Evolutionary conservation across 2,797 vertebrate genomes (phyloP), one percentile per base, ranked within the genome.

Genomic region (Enteromius anoplus): DNA sequence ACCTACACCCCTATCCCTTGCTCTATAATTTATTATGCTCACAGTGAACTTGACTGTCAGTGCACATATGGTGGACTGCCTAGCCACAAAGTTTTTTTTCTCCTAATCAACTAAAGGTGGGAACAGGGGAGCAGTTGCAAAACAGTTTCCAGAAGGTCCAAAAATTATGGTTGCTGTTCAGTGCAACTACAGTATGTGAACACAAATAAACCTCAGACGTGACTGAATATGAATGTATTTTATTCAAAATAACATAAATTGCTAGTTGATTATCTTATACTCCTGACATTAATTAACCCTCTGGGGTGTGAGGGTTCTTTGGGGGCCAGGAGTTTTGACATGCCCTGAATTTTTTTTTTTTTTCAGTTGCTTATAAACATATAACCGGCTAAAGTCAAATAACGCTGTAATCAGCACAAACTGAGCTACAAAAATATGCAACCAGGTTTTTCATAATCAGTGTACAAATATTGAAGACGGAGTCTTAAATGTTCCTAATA

Each of bases 31-130:
- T 85, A 88, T 84, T 60, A 79, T 58, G 78, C 40, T 78, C 80
- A 86, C 86, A 89, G 88, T 91, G 84, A 87, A 92, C 90, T 90
- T 89, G 89, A 84, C 92, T 91, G 89, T 87, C 92, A 92, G 87
- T 85, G 91, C 89, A 84, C 78, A 86, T 88, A 82, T 80, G 90
- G 86, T 90, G 86, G 60, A 79, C 76, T 78, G 78, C 75, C 75
- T 75, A 29, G 69, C 53, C 51, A 84, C 49, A 85, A 83, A 69
- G 64, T 37, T 81, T 75, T 75, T 64, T 68, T 53, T 45, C 9
- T 3, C 15, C 19, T 64, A 60, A 78, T 42, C 3, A 66, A 75
- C 11, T 62, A 75, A 47, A 69, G 14, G 75, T 53, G 21, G 8
- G 17, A 2, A 12, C 23, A 19, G 15, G 42, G 2, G 15, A 40